Conservation (phyloP, 2,888 invertebrate species). For the Rhagonycha lutea region DNA sequence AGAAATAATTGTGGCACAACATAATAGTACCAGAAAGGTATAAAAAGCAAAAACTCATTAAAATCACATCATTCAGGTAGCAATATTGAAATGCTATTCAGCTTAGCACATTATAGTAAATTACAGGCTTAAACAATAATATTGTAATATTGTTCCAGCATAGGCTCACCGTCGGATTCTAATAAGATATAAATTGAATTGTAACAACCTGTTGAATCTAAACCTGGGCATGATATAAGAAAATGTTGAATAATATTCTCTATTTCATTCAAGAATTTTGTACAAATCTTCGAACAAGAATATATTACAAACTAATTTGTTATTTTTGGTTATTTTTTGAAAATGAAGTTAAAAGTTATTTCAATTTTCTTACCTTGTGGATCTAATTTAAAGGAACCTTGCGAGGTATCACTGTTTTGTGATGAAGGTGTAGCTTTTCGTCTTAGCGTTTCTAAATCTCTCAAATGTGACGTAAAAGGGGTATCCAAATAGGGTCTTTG, state of each 20-base stretch:
- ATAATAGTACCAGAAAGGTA: neutral
- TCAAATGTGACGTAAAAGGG: conserved; percentile 67
- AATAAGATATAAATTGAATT: conserved; percentile 40
- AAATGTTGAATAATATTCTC: conserved; percentile 13
- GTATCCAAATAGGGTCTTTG: conserved; percentile 72
- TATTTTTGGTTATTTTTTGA: neutral
- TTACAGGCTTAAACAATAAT: conserved; percentile 26
- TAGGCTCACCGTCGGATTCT: conserved; percentile 31
- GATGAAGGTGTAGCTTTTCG: conserved; percentile 60
- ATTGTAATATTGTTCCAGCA: conserved; percentile 31
- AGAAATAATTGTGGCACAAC: conserved; percentile 5
- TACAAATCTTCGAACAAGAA: neutral
- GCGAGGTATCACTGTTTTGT: conserved; percentile 42
- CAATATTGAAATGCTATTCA: conserved; percentile 25
- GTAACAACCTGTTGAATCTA: conserved; percentile 39
- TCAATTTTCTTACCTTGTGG: conserved; percentile 33
- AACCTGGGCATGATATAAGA: conserved; percentile 13
- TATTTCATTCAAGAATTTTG: conserved; percentile 17
- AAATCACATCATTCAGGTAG: conserved; percentile 29
- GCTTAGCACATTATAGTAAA: conserved; percentile 30
- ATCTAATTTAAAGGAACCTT: conserved; percentile 36
- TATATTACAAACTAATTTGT: neutral
- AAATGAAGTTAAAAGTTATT: neutral
- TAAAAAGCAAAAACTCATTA: conserved; percentile 5
- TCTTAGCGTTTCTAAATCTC: conserved; percentile 72